Base-by-base conservation (phyloP, 2,797 vertebrate genomes). In the Acanthurus lineatus region DNA sequence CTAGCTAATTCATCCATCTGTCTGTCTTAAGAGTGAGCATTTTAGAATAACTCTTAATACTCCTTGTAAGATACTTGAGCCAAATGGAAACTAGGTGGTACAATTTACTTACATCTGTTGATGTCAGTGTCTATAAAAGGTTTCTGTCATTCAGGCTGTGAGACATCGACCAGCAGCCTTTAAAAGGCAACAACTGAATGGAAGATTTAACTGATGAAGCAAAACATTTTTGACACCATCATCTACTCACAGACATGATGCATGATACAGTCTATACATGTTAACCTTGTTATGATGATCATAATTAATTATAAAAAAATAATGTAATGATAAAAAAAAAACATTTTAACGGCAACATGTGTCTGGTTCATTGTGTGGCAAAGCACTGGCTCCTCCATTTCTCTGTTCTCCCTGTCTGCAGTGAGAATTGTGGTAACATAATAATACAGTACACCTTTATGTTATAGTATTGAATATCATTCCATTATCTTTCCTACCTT, bases 341-440 rank as follows among this genome's bases (percentile, higher is more conserved):
- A 44, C 3, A 51, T 17, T 42, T 2, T 20, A 5, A 57, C 54
- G 35, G 17, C 16, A 59, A 17, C 53, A 42, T 54, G 9, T 9
- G 42, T 11, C 2, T 6, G 38, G 20, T 44, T 9, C 3, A 61
- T 15, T 17, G 14, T 60, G 47, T 57, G 8, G 45, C n/a, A 35
- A 5, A 66, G 59, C 42, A 11, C 20, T 5, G 10, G 63, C 64
- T 15, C 71, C 77, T 61, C 58, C 83, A 57, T 67, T 58, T 74
- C 66, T 72, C 66, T 35, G 44, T 3, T 56, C 22, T 42, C 4
- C 19, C 4, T 58, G 58, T 74, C 45, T 82, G 28, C 62, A 77
- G 51, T 49, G 0, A 12, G 35, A 19, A 35, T 35, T 6, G 32
- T 35, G 32, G 32, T 7, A 35, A 35, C 32, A 35, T 35, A 35